Evolutionary conservation across 2,113 vertebrate species (phyloP), one percentile per base, ranked within the genome.

Genomic region (Emydocephalus ijimae): DNA sequence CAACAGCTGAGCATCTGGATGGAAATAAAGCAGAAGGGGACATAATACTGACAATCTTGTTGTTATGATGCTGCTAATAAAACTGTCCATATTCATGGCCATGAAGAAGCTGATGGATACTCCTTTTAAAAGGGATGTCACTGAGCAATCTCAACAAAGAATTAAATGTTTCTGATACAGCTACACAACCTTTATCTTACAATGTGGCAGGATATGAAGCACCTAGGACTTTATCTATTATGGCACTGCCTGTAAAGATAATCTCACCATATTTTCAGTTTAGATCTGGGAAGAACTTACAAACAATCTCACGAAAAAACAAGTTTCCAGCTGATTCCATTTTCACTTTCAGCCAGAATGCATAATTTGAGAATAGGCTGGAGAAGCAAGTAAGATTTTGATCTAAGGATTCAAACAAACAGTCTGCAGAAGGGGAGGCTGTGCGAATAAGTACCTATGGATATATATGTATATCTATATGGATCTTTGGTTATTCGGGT

Each of bases 321-420:
- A 45, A n/a, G 21, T 89, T 86, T 93, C 87, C 55, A 85, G 74
- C 21, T 64, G 69, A 93, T 89, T 91, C 74, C n/a, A 69, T 91
- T 89, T 93, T 93, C 45, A 55, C 55, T 86, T 90, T 61, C 92
- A 90, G 74, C 55, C 69, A 86, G 45, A 45, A 86, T 34, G 45
- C 74, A 64, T 61, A 92, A 92, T 92, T 92, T 92, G 87, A 64
- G 29, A 81, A 29, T 50, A 90, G 74, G 74, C 61, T 81, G 89
- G 89, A 52, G 55, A 89, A 92, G 69, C 45, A 34, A 43, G 52
- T 92, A 56, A 92, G 92, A 89, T 92, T 92, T 86, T 87, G 69
- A 69, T 91, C 39, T 89, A 61, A 91, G 18, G 45, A 45, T 64
- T 69, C 87, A 89, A 29, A 23, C 39, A 59, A 39, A 89, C 69